Percentiles rank a stretch among this genome's conserved stretches.
These are phyloP conservation scores for Takifugu bimaculatus DNA, from an alignment of 2,113 vertebrate species.

Conservation along the genomic window DNA sequence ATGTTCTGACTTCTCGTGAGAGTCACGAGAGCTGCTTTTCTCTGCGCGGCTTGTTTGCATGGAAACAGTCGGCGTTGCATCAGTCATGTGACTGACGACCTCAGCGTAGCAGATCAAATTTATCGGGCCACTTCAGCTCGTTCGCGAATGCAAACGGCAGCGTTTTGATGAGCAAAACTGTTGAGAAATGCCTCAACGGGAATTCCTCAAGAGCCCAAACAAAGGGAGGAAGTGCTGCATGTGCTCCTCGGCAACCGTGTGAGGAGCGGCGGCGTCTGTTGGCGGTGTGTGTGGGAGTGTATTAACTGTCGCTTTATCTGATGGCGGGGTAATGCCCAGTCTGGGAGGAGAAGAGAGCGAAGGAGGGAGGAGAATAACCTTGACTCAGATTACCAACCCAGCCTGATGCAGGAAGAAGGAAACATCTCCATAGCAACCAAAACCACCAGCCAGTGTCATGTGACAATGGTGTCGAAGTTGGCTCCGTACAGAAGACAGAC, in stretches of 20 bases:
- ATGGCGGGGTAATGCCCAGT: slow-evolving; percentile 62
- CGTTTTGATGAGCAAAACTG: background rate
- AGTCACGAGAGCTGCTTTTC: no score
- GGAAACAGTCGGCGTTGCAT: no score
- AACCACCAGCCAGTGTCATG: slow-evolving; percentile 82
- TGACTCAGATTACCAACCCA: slow-evolving; percentile 81
- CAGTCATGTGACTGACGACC: no score
- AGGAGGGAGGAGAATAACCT: slow-evolving; percentile 71
- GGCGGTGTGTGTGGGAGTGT: slow-evolving; percentile 41
- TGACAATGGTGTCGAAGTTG: slow-evolving; percentile 67
- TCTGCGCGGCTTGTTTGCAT: no score
- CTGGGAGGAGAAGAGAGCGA: slow-evolving; percentile 39
- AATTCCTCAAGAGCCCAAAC: slow-evolving; percentile 23
- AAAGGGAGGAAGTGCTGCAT: slow-evolving; percentile 23
- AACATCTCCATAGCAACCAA: slow-evolving; percentile 84
- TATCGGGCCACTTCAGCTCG: no score
- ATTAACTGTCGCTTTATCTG: slow-evolving; percentile 67
- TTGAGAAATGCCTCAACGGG: background rate
- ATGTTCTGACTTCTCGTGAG: no score
- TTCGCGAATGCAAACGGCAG: background rate
- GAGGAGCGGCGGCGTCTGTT: slow-evolving; percentile 38
- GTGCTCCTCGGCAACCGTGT: slow-evolving; percentile 10
- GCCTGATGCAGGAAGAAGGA: slow-evolving; percentile 82
- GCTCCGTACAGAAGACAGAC: slow-evolving; percentile 66
- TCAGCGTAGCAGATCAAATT: no score